phyloP scores from a whole-genome alignment of 2,888 invertebrate genomes.

The Pachliopta kotzebuea region DNA sequence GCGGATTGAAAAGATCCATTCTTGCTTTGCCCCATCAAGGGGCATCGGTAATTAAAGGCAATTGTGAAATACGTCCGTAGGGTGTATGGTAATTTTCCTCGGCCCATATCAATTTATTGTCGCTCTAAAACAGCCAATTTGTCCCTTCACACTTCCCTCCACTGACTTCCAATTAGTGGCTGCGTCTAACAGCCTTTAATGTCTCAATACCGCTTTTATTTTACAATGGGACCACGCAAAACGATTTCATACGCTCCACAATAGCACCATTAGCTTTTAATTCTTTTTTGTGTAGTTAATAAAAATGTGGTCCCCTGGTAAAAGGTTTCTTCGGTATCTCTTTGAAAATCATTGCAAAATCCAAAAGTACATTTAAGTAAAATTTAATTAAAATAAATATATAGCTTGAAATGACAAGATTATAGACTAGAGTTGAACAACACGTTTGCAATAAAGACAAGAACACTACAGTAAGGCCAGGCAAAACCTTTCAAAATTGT shows the following conservation, averaged over 20 bases:
- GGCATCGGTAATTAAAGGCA: slow-evolving; percentile 65
- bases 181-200: slow-evolving; percentile 57
- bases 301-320: background rate
- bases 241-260: slow-evolving; percentile 43
- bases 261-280: slow-evolving; percentile 34
- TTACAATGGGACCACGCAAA: slow-evolving; percentile 42
- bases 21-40: slow-evolving; percentile 52
- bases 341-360: no score
- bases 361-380: no score
- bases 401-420: no score
- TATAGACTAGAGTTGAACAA: no score
- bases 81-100: slow-evolving; percentile 69
- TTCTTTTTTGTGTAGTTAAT: slow-evolving; percentile 1
- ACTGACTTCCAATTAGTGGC: slow-evolving; percentile 66
- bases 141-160: slow-evolving; percentile 58
- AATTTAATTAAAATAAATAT: no score
- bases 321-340: no score
- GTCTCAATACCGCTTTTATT: slow-evolving; percentile 55
- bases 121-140: slow-evolving; percentile 72
- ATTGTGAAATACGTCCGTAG: slow-evolving; percentile 67
- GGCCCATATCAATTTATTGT: slow-evolving; percentile 76
- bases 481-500: no score
- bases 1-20: slow-evolving; percentile 47
- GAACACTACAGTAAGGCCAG: no score
- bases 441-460: no score